Percentiles rank a stretch among this genome's conserved stretches.
phyloP scores from a whole-genome alignment of 2,113 vertebrate genomes.

The Vidua macroura region DNA sequence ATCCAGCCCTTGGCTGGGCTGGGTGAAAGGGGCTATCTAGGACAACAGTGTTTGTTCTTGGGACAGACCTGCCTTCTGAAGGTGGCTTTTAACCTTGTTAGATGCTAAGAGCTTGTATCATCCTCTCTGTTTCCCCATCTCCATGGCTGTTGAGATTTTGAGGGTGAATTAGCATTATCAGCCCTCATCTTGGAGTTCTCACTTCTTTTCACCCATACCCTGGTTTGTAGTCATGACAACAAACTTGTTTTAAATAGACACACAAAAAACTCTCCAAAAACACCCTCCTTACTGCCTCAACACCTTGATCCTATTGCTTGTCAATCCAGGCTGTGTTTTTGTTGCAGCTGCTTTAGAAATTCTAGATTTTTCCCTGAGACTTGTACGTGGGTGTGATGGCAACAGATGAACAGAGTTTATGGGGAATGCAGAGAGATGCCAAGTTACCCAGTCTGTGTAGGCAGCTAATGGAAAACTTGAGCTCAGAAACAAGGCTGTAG shows the following conservation, averaged over 20 bases:
- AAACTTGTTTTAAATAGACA: slow-evolving; percentile 52
- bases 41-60: neutral
- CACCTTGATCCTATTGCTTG: slow-evolving; percentile 31
- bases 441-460: slow-evolving; percentile 49
- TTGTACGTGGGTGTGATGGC: slow-evolving; percentile 44
- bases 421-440: slow-evolving; percentile 53
- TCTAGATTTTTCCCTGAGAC: slow-evolving; percentile 38
- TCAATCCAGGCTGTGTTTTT: slow-evolving; percentile 48
- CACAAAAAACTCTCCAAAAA: neutral
- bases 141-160: neutral
- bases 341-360: slow-evolving; percentile 56
- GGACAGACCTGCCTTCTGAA: neutral
- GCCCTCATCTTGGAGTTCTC: neutral
- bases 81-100: neutral
- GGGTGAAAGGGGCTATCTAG: neutral
- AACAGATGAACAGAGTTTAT: slow-evolving; percentile 61
- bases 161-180: slow-evolving; percentile 2
- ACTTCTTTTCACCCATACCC: neutral
- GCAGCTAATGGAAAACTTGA: slow-evolving; percentile 53
- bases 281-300: neutral
- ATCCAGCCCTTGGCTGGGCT: neutral
- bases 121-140: neutral
- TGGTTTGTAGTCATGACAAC: slow-evolving; percentile 51
- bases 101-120: neutral
- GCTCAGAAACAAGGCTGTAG: slow-evolving; percentile 26